A percentile compares a stretch with the other conserved stretches of the same genome.
phyloP scores from a whole-genome alignment of 2,888 invertebrate species.

The Didymodactylos carnosus region DNA sequence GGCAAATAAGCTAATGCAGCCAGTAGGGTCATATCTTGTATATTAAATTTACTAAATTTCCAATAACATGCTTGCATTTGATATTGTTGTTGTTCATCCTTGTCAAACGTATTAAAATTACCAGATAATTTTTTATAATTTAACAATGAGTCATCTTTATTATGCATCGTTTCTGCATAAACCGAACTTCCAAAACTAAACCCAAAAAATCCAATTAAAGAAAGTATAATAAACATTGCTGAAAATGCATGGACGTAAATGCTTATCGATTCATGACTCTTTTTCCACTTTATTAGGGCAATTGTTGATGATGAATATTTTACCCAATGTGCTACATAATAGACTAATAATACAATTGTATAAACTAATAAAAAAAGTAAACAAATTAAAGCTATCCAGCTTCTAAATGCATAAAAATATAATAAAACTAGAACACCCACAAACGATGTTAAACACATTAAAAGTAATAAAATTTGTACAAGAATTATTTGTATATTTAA shows the following conservation, averaged over 20 bases:
- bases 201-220: not conserved
- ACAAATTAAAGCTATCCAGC: not conserved
- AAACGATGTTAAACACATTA: not conserved
- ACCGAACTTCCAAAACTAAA: not conserved
- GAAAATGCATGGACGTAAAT: not conserved
- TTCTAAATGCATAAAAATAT: not conserved
- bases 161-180: not conserved
- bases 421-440: not conserved
- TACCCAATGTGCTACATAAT: not conserved
- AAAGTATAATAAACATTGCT: not conserved
- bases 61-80: not conserved
- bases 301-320: not conserved
- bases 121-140: not conserved
- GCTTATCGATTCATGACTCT: not conserved
- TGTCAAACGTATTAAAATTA: not conserved
- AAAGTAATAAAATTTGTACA: not conserved
- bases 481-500: not conserved
- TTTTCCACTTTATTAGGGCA: not conserved
- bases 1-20: not conserved
- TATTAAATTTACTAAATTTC: not conserved
- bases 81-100: not conserved
- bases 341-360: not conserved
- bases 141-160: not conserved
- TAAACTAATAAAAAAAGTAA: not conserved
- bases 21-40: not conserved